Base-by-base conservation (phyloP, 1,140 invertebrate species). In the Carposina sasakii region DNA sequence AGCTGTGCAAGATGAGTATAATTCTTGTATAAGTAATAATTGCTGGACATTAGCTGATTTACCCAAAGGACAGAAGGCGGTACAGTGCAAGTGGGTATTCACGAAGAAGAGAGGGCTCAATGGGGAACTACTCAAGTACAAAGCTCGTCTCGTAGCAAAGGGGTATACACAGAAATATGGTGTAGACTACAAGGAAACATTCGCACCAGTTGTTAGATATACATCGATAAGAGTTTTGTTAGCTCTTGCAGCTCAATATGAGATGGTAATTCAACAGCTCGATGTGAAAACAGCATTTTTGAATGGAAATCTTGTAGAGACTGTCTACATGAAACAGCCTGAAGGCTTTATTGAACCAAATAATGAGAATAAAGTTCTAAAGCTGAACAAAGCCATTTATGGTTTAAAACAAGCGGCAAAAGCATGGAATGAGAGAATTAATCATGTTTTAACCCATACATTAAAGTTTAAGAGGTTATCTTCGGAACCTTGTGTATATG, bases 261-360 rank as follows among this genome's bases (percentile, higher is more conserved):
- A 56, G 39, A 46, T 67, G 44, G 45, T 48, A 6, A 55, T 68
- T 2, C 34, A 13, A 2, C 63, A 77, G 45, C 53, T 75, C 23
- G 76, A 79, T 60, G 66, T 82, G n/a, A 57, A 50, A 13, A 82
- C 76, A 15, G 78, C 74, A 6, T 85, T 71, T 52, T 54, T 82
- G 13, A 63, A 78, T 56, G 65, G 66, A 9, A 40, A 52, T 13
- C 48, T 84, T 31, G 41, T 63, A 13, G 69, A 79, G 60, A 58
- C 51, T 45, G 56, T 81, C 12, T 79, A 65, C 45, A 68, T 69
- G 66, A n/a, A n/a, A n/a, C n/a, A n/a, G n/a, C n/a, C n/a, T n/a
- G n/a, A n/a, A n/a, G 24, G 37, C 19, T 24, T 47, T 24, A 5
- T n/a, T 8, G 34, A 19, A 36, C 5, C 3, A 16, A 28, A 24